Evolutionary conservation across 1,140 invertebrate genomes (phyloP), one percentile per base, ranked within the genome.

Genomic region (Amphibalanus amphitrite): DNA sequence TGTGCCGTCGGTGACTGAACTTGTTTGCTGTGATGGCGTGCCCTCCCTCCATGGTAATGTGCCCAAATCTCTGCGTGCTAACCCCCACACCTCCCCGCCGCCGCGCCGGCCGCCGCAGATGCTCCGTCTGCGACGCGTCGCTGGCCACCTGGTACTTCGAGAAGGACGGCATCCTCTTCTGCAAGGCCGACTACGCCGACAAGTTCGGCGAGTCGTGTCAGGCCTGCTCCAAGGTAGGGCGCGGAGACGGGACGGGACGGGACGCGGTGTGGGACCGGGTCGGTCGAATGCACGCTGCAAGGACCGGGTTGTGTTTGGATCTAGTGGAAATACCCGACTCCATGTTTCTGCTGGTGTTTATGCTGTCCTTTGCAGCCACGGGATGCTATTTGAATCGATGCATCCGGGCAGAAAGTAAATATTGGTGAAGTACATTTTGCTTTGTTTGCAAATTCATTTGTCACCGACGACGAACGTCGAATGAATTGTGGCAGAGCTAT

Each of bases 91-190:
- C 47, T 20, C 47, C 13, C 47, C 13, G 13, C 47, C 47, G 47
- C 47, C 47, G 6, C 47, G 10, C 10, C 13, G 6, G 10, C 47
- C 13, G 10, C 47, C 47, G 47, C 20, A 92, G 91, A 79, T 95
- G 93, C 81, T 93, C 90, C 29, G 90, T 88, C 0, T 95, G 93
- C 80, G 90, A 92, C 80, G 84, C 84, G 20, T 83, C 87, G 68
- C 81, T 95, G n/a, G 89, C 89, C 8, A 90, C 86, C 73, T 95
- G 92, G 92, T 95, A 95, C 80, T 93, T 94, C 81, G 92, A 95
- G 81, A 94, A 93, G 78, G 88, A 91, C 80, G 92, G 92, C 0
- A 78, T 92, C 67, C 82, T 95, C 23, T 95, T 92, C 81, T 96
- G 93, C 77, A 90, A 91, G 78, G 85, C 88, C 75, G 92, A 96